A percentile compares a stretch with the other conserved stretches of the same genome.
These are phyloP conservation scores for Erebia palarica DNA, from an alignment of 2,888 invertebrate genomes.

Conservation along the genomic window DNA sequence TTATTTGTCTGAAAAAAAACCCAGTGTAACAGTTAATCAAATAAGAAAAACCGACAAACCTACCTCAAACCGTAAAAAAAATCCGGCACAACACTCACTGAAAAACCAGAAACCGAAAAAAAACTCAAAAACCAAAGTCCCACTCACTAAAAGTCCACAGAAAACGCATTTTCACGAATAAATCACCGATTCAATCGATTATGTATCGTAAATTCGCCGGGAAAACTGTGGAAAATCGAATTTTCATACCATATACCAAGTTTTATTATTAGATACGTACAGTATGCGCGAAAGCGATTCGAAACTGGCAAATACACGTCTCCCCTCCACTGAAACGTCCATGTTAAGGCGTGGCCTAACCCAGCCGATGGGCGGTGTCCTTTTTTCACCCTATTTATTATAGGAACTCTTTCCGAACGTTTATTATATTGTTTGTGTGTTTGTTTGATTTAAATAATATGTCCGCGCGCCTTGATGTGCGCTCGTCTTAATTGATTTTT, in stretches of 20 bases:
- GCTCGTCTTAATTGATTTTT: conserved; percentile 58
- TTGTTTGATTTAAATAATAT: conserved; percentile 65
- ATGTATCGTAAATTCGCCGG: background rate
- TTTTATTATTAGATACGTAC: conserved; percentile 50
- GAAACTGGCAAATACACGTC: conserved; percentile 67
- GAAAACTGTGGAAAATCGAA: conserved; percentile 15
- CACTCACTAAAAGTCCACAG: conserved; percentile 21
- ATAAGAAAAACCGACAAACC: background rate
- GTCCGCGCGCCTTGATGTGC: conserved; percentile 49
- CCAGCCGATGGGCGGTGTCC: conserved; percentile 59
- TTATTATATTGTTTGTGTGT: conserved; percentile 74
- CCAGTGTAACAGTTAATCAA: background rate
- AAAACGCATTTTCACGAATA: conserved; percentile 22
- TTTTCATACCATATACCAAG: conserved; percentile 35
- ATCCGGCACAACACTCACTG: conserved; percentile 21
- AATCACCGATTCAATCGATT: background rate
- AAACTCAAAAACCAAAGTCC: conserved; percentile 8
- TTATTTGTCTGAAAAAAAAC: background rate
- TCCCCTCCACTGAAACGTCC: conserved; percentile 51
- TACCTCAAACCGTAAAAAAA: conserved; percentile 10
- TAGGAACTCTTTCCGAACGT: conserved; percentile 54
- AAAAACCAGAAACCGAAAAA: conserved; percentile 12
- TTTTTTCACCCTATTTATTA: conserved; percentile 65
- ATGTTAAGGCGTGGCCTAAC: conserved; percentile 58
- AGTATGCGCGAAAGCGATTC: conserved; percentile 66